Evolutionary conservation across 2,888 invertebrate species (phyloP).

Genomic region (Scrobipalpa atriplicella): DNA sequence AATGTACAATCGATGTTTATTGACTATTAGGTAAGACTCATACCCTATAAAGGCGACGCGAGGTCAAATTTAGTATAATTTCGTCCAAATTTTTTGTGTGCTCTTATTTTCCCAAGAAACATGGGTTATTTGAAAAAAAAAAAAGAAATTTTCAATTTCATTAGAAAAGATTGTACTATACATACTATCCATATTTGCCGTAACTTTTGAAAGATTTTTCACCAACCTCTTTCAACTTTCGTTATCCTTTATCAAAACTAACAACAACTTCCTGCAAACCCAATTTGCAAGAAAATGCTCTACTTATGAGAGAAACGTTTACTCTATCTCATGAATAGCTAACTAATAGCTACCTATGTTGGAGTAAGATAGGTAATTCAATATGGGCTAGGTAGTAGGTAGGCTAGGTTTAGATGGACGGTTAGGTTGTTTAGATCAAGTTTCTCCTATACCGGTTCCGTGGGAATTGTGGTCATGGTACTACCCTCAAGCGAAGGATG

Average conservation of each 20-base stretch:
- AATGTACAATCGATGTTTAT: too few relatives aligned
- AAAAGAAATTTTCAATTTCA: too few relatives aligned
- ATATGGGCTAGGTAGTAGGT: constrained; percentile 21
- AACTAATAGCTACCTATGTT: constrained; percentile 20
- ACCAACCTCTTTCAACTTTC: not conserved
- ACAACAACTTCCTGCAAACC: not conserved
- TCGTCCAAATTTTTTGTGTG: too few relatives aligned
- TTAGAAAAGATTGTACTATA: too few relatives aligned
- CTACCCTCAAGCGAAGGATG: constrained; percentile 20
- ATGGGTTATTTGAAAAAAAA: too few relatives aligned
- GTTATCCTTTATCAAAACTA: not conserved
- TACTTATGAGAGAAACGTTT: constrained; percentile 25
- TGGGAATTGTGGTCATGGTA: constrained; percentile 25
- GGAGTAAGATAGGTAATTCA: constrained; percentile 15
- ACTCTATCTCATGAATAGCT: constrained; percentile 28
- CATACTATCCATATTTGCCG: too few relatives aligned
- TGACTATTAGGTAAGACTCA: too few relatives aligned
- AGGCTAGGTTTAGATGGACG: constrained; percentile 12
- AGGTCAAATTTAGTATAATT: too few relatives aligned
- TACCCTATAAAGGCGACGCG: too few relatives aligned
- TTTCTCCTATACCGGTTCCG: constrained; percentile 29
- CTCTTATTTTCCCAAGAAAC: too few relatives aligned
- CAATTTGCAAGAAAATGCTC: constrained; percentile 12
- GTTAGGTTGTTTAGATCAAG: constrained; percentile 24
- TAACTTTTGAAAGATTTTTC: not conserved